phyloP scores from a whole-genome alignment of 2,113 vertebrate genomes.

The Alectura lathami region DNA sequence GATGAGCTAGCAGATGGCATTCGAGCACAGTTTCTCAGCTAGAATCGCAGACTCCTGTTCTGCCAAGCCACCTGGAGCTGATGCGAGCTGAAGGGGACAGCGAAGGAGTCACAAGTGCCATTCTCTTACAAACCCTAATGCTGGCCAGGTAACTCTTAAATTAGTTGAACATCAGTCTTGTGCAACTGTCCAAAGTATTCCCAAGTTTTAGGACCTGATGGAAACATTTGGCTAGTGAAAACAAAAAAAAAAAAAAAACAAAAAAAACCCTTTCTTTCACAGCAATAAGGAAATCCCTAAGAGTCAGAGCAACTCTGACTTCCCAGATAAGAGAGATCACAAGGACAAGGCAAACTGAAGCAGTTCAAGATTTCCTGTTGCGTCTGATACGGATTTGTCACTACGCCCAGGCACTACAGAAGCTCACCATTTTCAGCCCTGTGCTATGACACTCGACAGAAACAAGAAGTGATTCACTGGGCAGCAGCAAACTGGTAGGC shows the following conservation, averaged over 20 bases:
- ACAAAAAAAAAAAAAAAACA: too few relatives aligned
- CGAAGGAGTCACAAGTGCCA: neutral
- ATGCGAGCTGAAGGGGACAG: neutral
- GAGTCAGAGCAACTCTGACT: neutral
- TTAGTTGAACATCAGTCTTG: neutral
- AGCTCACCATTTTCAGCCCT: neutral
- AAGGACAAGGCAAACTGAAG: neutral
- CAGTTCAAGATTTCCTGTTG: neutral
- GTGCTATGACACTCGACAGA: neutral
- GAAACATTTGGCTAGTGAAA: neutral
- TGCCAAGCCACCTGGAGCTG: neutral
- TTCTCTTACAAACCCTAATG: neutral
- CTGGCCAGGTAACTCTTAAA: neutral
- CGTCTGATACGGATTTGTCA: neutral
- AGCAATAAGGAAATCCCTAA: neutral
- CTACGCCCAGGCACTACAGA: neutral
- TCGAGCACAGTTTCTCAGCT: neutral
- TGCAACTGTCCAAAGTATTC: neutral
- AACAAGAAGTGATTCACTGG: neutral
- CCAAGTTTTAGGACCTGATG: neutral
- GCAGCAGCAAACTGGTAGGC: neutral
- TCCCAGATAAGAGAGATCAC: neutral
- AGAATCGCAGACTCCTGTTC: neutral
- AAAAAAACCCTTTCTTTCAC: neutral
- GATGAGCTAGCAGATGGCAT: neutral